Evolutionary conservation across 2,888 invertebrate genomes (phyloP), one percentile per base, ranked within the genome.

Genomic region (Nomada fucata): DNA sequence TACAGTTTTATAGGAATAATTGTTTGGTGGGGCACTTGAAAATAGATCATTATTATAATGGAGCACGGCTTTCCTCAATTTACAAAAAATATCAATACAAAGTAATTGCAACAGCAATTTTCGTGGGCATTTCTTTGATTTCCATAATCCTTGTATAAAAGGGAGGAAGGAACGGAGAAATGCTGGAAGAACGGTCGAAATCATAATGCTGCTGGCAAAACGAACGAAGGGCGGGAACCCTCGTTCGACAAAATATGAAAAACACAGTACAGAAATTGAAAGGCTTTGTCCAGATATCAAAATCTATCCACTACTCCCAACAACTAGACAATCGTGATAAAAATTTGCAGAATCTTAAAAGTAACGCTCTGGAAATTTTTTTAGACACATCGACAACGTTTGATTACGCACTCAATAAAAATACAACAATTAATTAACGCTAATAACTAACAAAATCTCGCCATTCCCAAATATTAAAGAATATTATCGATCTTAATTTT

Each of bases 261-360:
- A 91, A 89, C 90, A 89, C 88, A 86, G 89, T 89, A 91, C 90
- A 90, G 92, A 92, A 92, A 92, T 92, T 92, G 91, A 92, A 92
- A 92, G 91, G 92, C 92, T 92, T 92, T 92, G 92, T 92, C 89
- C 87, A 89, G 90, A 91, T 92, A 92, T 92, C 91, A 92, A 91
- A 92, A 92, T 91, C 91, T 91, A 91, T 91, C 90, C 90, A 91
- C 91, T 91, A 88, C 87, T 88, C 88, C 82, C 89, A 87, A 88
- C 89, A 89, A 87, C 90, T 85, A 89, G 76, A 69, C 82, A 57
- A 74, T 79, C 82, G 90, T 88, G 7, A 36, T 36, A 36, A 83
- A 86, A 86, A 89, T 89, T 89, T 84, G 86, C 82, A 79, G 47
- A 90, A 88, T 90, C 88, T 89, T 86, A 85, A 86, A 86, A 82